These are phyloP conservation scores for Liasis olivaceus DNA, from an alignment of 2,797 vertebrate species.

Conservation along the genomic window DNA sequence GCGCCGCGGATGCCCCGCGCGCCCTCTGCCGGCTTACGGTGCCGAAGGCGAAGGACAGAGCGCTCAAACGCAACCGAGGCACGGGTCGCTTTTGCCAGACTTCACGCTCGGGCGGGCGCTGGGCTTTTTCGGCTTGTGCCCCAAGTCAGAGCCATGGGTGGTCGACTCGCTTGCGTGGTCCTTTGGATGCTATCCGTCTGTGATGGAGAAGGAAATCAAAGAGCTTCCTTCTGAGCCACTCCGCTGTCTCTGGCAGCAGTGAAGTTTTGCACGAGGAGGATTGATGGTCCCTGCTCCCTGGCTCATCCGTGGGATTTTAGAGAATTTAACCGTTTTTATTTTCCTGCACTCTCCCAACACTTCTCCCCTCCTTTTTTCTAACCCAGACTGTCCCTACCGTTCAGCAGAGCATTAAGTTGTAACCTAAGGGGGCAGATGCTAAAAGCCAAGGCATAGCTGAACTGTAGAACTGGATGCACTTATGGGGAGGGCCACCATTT, in stretches of 20 bases:
- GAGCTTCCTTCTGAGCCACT: background rate
- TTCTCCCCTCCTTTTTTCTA: background rate
- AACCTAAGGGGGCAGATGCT: background rate
- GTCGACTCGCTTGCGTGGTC: no score
- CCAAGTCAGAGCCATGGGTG: background rate
- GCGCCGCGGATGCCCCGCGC: background rate
- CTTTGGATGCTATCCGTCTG: background rate
- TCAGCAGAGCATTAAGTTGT: background rate
- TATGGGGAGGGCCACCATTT: background rate
- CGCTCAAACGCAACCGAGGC: background rate
- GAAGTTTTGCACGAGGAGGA: background rate
- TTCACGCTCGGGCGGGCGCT: background rate
- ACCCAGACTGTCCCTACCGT: background rate
- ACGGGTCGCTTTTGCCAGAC: fast-evolving
- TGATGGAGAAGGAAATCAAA: background rate
- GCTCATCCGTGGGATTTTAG: background rate
- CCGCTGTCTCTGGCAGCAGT: background rate
- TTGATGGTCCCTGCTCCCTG: background rate
- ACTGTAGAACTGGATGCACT: background rate
- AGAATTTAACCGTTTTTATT: background rate
- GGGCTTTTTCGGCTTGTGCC: no score
- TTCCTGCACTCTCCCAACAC: background rate
- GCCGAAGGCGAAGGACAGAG: background rate
- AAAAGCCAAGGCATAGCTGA: background rate
- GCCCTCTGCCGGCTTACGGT: slow-evolving; percentile 30